Conservation (phyloP, 2,797 vertebrate genomes). For the Sebastes matsubarae region DNA sequence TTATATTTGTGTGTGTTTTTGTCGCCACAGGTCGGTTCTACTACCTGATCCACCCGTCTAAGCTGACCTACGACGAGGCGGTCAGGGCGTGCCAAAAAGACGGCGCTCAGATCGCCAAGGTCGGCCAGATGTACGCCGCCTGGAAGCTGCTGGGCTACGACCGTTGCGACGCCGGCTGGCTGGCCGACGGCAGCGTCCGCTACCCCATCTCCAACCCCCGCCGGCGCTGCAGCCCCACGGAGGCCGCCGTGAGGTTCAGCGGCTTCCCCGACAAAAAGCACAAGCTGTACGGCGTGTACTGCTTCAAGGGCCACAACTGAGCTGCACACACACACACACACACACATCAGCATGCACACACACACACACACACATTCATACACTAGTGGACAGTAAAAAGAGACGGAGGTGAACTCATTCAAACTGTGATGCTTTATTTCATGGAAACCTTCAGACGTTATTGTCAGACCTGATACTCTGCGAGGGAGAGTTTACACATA, state of each 20-base stretch:
- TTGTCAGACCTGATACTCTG: constrained; percentile 35
- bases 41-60: constrained; percentile 92
- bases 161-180: constrained; percentile 94
- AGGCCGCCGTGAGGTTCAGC: constrained; percentile 91
- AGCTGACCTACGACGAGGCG: constrained; percentile 92
- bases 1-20: too few species aligned
- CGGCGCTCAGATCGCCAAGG: constrained; percentile 92
- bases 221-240: constrained; percentile 91
- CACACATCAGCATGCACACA: neutral
- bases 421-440: constrained; percentile 92
- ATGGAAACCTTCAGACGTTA: constrained; percentile 36
- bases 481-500: constrained; percentile 77
- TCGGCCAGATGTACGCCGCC: constrained; percentile 94
- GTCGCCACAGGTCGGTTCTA: constrained; percentile 89
- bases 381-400: constrained; percentile 4
- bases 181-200: constrained; percentile 94
- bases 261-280: constrained; percentile 97
- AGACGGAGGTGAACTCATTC: constrained; percentile 74
- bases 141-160: constrained; percentile 96
- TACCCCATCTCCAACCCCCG: constrained; percentile 92
- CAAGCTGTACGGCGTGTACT: constrained; percentile 97
- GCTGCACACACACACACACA: constrained; percentile 3
- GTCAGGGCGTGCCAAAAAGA: constrained; percentile 89
- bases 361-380: neutral
- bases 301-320: constrained; percentile 91